Evolutionary conservation across 2,888 invertebrate species (phyloP), one percentile per base, ranked within the genome.

Genomic region (Uloborus plumipes): DNA sequence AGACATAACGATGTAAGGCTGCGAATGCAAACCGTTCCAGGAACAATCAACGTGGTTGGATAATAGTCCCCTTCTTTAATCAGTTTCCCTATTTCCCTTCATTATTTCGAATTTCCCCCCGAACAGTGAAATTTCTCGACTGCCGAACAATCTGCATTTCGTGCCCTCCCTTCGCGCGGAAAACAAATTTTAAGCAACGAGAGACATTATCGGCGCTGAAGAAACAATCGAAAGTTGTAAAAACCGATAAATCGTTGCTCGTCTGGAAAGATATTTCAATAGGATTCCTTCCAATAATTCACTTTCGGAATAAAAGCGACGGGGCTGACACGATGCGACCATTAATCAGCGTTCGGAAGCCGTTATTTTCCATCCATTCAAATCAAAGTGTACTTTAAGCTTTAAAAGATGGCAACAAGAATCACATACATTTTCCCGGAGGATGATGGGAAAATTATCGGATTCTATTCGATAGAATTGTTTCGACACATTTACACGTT

Each of bases 301-400:
- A 58, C 22, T 39, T 6, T 7, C 26, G 18, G 77, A 53, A 71
- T 22, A 58, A 51, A 61, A 61, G 58, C 62, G 77, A 65, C 55
- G 71, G 53, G 22, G 53, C 61, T 31, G 26, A 15, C 58, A 39
- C 39, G 20, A 47, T 49, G 74, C 16, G 70, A 11, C 39, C 80
- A 81, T 81, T 81, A 81, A 81, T 81, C 80, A 81, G 74, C 55
- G 70, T 74, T 74, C 74, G 80, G 67, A 69, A 70, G 69, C 80
- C 75, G 74, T 74, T 81, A 81, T 81, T 81, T 81, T 75, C 80
- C 59, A 51, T 31, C 61, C 74, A 73, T 81, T 74, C 70, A 81
- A 74, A 74, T 70, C 69, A 81, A 67, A 73, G 51, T 31, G 49
- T 39, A 20, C 64, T 49, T 64, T 11, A 64, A 64, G 64, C 64